A percentile compares a stretch with the other conserved stretches of the same genome.
Evolutionary conservation across 1,140 invertebrate genomes (phyloP).

Genomic region (Medauroidea extradentata): DNA sequence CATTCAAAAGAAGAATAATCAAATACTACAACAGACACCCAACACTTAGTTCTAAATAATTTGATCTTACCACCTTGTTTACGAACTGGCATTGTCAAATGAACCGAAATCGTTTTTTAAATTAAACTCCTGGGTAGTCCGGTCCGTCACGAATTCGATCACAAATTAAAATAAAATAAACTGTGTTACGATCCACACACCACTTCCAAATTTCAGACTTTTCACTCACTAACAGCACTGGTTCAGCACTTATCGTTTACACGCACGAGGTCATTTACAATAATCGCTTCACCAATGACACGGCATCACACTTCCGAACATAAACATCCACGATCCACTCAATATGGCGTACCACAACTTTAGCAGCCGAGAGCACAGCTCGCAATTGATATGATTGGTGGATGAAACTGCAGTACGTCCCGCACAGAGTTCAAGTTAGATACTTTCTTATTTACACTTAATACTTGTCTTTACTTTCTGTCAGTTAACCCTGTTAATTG

Average conservation of each 20-base stretch:
- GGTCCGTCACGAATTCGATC: no score
- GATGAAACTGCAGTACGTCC: conserved; percentile 32
- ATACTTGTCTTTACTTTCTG: no score
- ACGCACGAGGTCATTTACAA: no score
- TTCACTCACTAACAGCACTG: no score
- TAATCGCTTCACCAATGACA: conserved; percentile 22
- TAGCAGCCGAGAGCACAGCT: conserved; percentile 41
- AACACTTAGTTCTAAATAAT: conserved; percentile 13
- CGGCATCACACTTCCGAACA: conserved; percentile 34
- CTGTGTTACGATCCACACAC: background rate
- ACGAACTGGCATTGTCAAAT: conserved; percentile 43
- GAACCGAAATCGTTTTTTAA: background rate
- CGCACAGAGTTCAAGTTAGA: conserved; percentile 9
- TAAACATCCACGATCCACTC: conserved; percentile 37
- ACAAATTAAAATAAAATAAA: background rate
- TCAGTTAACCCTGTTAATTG: no score
- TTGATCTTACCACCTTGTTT: conserved; percentile 46
- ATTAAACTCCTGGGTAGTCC: no score
- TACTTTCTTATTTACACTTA: no score
- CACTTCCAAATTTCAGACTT: background rate
- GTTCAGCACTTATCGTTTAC: no score
- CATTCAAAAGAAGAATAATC: background rate
- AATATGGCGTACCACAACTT: conserved; percentile 42
- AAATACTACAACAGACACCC: conserved; percentile 6
- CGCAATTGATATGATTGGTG: conserved; percentile 36